Evolutionary conservation across 2,888 invertebrate genomes (phyloP), one percentile per base, ranked within the genome.

Genomic region (Clivina fossor): DNA sequence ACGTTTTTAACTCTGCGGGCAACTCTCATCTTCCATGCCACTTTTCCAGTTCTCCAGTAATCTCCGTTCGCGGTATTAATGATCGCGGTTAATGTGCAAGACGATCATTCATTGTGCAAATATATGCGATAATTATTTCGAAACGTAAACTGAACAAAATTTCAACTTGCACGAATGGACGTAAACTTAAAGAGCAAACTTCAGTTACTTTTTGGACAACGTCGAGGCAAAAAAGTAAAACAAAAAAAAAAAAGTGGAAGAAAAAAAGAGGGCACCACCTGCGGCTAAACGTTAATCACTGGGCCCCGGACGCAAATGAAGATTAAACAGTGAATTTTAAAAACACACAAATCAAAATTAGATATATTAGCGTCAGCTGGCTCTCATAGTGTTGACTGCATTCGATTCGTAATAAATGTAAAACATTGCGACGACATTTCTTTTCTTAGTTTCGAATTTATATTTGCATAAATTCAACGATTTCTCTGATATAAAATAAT

Each of bases 261-360:
- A 24, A 24, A 24, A 4, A 24, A n/a, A n/a, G n/a, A 7, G 26
- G 9, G 9, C 9, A 24, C 9, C 47, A 47, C 53, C 53, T 44
- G 35, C 53, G 53, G 50, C 35, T 35, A 15, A 26, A 19, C 26
- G 37, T 53, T 53, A 44, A 53, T 53, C 53, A 53, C 37, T 7
- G 24, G n/a, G 24, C 19, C 24, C 18, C 11, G 24, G 53, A 53
- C 53, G 37, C 20, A 44, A 53, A 53, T 53, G 53, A 53, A 53
- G 53, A 53, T 53, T 53, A 53, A 53, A 53, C 53, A 53, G 16
- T 30, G 53, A 53, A 53, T 53, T 53, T 53, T 53, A 53, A 53
- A 53, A 53, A 44, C 53, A 44, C 37, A 53, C 53, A 44, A 44
- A 53, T 53, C 53, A 53, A 53, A 44, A 53, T 53, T 53, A 53